phyloP scores from a whole-genome alignment of 23 tunicate genomes.

The Ciona savignyi region DNA sequence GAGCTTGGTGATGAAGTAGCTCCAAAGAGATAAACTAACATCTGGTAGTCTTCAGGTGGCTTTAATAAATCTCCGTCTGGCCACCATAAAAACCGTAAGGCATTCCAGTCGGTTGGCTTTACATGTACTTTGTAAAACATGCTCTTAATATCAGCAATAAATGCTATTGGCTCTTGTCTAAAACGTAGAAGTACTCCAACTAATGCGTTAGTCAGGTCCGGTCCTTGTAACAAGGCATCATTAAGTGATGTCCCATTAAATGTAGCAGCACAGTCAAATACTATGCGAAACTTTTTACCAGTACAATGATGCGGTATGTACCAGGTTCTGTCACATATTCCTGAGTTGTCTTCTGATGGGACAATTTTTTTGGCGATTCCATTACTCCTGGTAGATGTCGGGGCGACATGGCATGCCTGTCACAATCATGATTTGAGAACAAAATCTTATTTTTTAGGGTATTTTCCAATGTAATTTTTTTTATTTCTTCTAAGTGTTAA shows the following conservation, averaged over 20 bases:
- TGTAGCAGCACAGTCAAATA: too few relatives aligned
- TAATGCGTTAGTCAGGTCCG: constrained; percentile 15
- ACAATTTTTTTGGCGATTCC: too few relatives aligned
- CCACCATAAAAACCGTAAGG: constrained; percentile 35
- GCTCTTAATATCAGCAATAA: constrained; percentile 2
- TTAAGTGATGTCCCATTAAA: constrained; percentile 21
- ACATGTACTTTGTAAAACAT: constrained; percentile 28
- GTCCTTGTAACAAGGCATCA: constrained; percentile 13
- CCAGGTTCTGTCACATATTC: background rate
- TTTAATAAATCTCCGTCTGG: constrained; percentile 10
- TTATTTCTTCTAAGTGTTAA: too few relatives aligned
- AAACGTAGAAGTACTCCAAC: constrained; percentile 34
- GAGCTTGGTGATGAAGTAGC: constrained; percentile 27
- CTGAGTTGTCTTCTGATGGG: background rate
- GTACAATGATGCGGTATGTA: constrained; percentile 35
- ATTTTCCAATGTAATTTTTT: too few relatives aligned
- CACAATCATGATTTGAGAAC: too few relatives aligned
- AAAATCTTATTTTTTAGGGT: too few relatives aligned
- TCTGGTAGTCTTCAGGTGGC: constrained; percentile 9
- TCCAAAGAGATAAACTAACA: constrained; percentile 23
- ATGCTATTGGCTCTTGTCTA: background rate
- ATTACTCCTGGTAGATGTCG: too few relatives aligned
- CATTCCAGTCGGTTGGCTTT: constrained; percentile 3
- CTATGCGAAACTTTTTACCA: constrained; percentile 16
- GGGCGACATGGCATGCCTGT: too few relatives aligned